Conservation (phyloP, 2,797 vertebrate genomes). For the Tinamus major region DNA sequence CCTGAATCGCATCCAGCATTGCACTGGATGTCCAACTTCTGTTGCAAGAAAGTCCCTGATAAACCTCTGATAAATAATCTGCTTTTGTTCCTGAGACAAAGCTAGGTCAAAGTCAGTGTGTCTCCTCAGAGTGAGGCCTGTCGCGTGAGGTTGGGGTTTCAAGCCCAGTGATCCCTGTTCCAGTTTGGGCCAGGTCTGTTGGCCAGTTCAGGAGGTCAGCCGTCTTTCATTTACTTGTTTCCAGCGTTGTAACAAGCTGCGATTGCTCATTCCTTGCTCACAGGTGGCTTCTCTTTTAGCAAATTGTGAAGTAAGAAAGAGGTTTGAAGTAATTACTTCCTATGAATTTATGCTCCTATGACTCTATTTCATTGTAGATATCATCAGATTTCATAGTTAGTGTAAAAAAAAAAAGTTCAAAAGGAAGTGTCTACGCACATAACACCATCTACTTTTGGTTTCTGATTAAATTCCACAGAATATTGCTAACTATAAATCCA, state of each 20-base stretch:
- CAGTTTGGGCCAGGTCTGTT: not conserved
- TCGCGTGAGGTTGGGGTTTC: not conserved
- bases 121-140: not conserved
- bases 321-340: not conserved
- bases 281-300: not conserved
- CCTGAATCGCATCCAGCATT: not conserved
- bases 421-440: not conserved
- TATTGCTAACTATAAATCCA: not conserved
- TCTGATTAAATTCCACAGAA: not conserved
- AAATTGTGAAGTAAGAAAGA: not conserved
- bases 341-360: not conserved
- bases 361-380: not conserved
- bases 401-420: too few relatives aligned
- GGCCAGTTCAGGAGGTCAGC: not conserved
- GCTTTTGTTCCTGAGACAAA: not conserved
- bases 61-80: not conserved
- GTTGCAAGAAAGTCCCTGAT: not conserved
- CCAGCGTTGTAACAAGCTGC: not conserved
- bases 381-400: not conserved
- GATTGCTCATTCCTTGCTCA: not conserved
- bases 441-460: not conserved
- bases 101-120: not conserved
- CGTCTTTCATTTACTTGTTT: not conserved
- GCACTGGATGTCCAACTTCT: not conserved
- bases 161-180: not conserved